Evolutionary conservation across 2,113 vertebrate genomes (phyloP), one percentile per base, ranked within the genome.

Genomic region (Petromus typicus): DNA sequence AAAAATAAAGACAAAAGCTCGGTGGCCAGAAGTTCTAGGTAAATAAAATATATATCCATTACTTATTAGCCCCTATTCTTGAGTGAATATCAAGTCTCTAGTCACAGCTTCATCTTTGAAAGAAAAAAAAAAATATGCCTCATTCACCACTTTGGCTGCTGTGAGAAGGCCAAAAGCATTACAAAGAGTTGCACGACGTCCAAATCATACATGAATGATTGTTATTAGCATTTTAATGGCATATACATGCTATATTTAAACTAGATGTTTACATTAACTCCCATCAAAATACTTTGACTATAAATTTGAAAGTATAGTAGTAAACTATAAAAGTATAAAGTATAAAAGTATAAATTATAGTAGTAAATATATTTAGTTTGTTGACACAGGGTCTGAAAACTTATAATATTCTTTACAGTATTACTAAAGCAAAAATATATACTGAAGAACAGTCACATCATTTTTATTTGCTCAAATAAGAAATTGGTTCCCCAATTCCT

Each of bases 401-500:
- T 56, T 1, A 6, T 2, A 82, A 61, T 9, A 66, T 0, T 86
- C 82, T 92, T 90, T 90, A 93, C 27, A 83, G 84, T 0, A 34
- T 5, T 75, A 63, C 27, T n/a, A 90, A 48, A 4, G 3, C 0
- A 1, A 51, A 57, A 76, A 27, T 32, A 4, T 1, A 4, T 4
- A 8, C 16, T 84, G 40, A 34, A 9, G 30, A 18, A n/a, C 12
- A 61, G 45, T 13, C 27, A 16, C 25, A 78, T 16, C 34, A 86
- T 14, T 66, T 67, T 40, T 13, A 12, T 64, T 82, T 23, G n/a
- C 22, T 66, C 81, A 84, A 89, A 91, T 0, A 0, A 11, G 57
- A 66, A 34, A 5, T n/a, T 61, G 75, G 40, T 73, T 57, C 64
- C 79, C 79, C 32, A 30, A 37, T 66, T 17, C 3, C 27, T 2